Conservation (phyloP, 2,113 vertebrate genomes). For the Edolisoma coerulescens region DNA sequence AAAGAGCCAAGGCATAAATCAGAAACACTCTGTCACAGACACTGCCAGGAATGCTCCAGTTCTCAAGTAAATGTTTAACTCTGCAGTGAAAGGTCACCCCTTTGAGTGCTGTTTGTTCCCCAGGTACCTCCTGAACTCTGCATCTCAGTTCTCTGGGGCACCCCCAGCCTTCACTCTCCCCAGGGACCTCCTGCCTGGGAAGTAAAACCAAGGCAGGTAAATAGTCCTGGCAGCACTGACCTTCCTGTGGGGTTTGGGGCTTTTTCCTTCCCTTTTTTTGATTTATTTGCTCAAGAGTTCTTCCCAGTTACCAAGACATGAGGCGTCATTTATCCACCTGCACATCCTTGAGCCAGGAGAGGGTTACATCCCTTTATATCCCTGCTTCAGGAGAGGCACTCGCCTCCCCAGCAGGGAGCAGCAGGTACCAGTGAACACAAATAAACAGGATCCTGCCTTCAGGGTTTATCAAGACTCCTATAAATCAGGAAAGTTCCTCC, state of each 20-base stretch:
- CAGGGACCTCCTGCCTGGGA: background rate
- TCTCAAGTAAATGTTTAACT: background rate
- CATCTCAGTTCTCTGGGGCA: background rate
- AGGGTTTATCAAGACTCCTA: background rate
- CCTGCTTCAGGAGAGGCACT: background rate
- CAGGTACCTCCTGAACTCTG: background rate
- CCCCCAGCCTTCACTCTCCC: background rate
- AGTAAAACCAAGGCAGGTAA: background rate
- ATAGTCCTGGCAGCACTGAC: background rate
- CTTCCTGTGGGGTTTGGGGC: background rate
- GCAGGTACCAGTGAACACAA: background rate
- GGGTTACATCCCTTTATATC: rapidly evolving
- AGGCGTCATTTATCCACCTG: background rate
- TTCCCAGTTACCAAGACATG: background rate
- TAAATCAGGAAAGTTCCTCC: background rate
- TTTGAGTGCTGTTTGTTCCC: rapidly evolving
- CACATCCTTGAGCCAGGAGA: background rate
- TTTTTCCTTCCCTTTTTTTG: background rate
- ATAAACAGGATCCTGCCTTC: background rate
- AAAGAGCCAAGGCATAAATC: slow-evolving; percentile 9
- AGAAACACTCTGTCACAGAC: background rate
- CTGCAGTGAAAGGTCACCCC: background rate
- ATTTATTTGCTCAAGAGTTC: background rate
- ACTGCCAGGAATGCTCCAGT: background rate
- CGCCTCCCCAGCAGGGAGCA: background rate